A percentile compares a stretch with the other conserved stretches of the same genome.
Evolutionary conservation across 2,888 invertebrate genomes (phyloP).

Genomic region (Acleris literana): DNA sequence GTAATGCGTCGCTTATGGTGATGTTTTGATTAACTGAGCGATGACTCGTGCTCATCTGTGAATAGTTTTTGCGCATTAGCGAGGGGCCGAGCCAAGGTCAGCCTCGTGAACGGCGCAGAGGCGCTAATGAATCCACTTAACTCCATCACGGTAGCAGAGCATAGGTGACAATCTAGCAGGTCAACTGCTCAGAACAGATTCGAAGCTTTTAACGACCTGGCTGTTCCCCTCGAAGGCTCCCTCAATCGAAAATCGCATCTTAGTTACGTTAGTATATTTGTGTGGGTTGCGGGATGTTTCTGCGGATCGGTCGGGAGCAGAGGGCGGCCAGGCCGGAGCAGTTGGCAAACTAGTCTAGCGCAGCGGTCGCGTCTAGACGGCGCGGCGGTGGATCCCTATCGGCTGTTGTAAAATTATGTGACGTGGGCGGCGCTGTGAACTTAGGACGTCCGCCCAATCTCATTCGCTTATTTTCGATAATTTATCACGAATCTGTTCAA

Average conservation of each 20-base stretch:
- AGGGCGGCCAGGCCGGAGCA: conserved; percentile 46
- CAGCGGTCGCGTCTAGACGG: conserved; percentile 77
- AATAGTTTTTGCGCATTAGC: conserved; percentile 33
- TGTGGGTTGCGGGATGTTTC: conserved; percentile 59
- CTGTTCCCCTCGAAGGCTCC: conserved; percentile 48
- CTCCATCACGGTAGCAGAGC: conserved; percentile 39
- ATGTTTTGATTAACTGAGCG: neutral
- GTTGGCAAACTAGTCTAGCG: conserved; percentile 71
- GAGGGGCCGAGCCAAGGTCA: conserved; percentile 43
- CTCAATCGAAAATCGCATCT: conserved; percentile 65
- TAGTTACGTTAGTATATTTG: conserved; percentile 54
- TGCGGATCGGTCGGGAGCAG: conserved; percentile 57
- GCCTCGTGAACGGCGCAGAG: conserved; percentile 40
- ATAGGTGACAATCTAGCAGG: conserved; percentile 37
- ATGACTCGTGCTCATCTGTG: conserved; percentile 28
- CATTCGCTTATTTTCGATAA: conserved; percentile 53
- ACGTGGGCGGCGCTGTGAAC: conserved; percentile 58
- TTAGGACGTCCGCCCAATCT: conserved; percentile 60
- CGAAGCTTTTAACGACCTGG: conserved; percentile 38
- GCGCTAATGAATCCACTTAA: conserved; percentile 56
- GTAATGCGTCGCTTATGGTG: neutral
- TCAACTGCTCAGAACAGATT: conserved; percentile 41
- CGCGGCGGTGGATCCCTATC: conserved; percentile 69
- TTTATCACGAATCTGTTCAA: conserved; percentile 39
- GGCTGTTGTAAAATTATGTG: conserved; percentile 77